Conservation (phyloP, 2,797 vertebrate species). For the Eurystomus glaucurus region DNA sequence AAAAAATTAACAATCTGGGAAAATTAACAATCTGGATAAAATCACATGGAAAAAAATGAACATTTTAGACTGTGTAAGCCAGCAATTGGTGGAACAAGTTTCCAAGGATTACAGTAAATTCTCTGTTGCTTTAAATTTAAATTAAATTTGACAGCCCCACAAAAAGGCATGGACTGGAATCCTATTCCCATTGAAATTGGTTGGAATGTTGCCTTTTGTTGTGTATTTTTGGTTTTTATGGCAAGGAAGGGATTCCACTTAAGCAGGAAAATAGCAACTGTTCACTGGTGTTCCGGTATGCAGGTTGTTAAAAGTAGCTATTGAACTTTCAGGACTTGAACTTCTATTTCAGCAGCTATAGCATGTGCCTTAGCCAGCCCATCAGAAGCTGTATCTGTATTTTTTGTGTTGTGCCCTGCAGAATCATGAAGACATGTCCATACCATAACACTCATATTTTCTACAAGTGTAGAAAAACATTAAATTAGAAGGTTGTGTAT, state of each 20-base stretch:
- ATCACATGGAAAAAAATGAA: neutral
- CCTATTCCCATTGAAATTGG: neutral
- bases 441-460: neutral
- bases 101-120: neutral
- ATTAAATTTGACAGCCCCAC: neutral
- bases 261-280: neutral
- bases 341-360: neutral
- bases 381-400: neutral
- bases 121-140: neutral
- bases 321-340: neutral
- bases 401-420: neutral
- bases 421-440: neutral
- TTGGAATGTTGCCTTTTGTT: neutral
- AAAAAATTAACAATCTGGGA: neutral
- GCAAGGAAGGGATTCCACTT: neutral
- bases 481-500: neutral
- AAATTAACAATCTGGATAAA: neutral
- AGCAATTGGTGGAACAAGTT: neutral
- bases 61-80: neutral
- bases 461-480: neutral
- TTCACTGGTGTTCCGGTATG: neutral
- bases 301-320: neutral
- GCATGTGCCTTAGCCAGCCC: neutral
- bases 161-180: neutral
- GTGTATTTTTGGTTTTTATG: neutral